Evolutionary conservation across 1,140 invertebrate species (phyloP).

Genomic region (Rhopalosiphum maidis): DNA sequence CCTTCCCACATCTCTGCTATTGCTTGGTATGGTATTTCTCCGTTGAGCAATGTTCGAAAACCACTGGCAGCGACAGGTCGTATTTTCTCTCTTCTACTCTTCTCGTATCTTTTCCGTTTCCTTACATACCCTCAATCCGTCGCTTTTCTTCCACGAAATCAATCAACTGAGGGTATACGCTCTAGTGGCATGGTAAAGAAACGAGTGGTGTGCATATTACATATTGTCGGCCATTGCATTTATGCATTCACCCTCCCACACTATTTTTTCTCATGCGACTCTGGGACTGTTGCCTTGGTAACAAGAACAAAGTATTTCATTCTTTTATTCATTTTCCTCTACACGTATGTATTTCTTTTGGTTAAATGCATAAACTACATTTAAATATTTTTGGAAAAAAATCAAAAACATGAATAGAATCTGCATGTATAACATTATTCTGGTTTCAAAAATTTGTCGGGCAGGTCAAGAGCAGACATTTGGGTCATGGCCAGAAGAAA

Average conservation of each 20-base stretch:
- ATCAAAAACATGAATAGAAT: not conserved
- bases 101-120: not conserved
- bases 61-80: slow-evolving; percentile 53
- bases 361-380: not conserved
- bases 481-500: slow-evolving; percentile 52
- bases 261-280: slow-evolving; percentile 38
- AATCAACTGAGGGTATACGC: slow-evolving; percentile 46
- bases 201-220: slow-evolving; percentile 4
- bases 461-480: slow-evolving; percentile 52
- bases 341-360: not conserved
- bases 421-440: not conserved
- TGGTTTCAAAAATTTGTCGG: slow-evolving; percentile 37
- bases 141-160: slow-evolving; percentile 28
- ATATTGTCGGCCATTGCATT: slow-evolving; percentile 48
- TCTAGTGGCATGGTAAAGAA: not conserved
- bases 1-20: too few relatives aligned
- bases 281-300: slow-evolving; percentile 51
- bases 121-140: not conserved
- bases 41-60: slow-evolving; percentile 36
- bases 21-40: not conserved
- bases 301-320: slow-evolving; percentile 13
- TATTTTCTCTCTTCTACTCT: not conserved
- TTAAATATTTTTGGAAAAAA: too few relatives aligned
- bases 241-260: slow-evolving; percentile 9
- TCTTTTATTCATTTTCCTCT: not conserved